Base-by-base conservation (phyloP, 2,113 vertebrate species). In the Elaphurus davidianus region DNA sequence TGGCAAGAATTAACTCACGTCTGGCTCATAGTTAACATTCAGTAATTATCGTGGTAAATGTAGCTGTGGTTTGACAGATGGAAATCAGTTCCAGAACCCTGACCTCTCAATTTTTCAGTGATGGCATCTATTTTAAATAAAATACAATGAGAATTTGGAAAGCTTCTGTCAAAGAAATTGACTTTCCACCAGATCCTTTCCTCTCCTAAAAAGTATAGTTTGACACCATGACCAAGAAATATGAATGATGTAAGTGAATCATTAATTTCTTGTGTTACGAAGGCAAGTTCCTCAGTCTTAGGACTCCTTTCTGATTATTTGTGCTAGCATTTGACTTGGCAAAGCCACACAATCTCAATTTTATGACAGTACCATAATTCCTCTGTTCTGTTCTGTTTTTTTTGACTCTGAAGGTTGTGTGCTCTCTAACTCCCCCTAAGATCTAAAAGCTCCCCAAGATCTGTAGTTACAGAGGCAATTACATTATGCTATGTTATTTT, bases 131-230 rank as follows among this genome's bases (percentile, higher is more conserved):
- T 89, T 95, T 85, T 64, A 87, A 76, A 33, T 88, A 94, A 97
- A 95, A 96, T 88, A 89, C 30, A 86, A 28, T 79, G 40, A 93
- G 36, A 86, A 83, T 88, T 62, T 82, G 52, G 85, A 93, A 96
- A 96, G 40, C 19, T 33, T 23, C 40, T 90, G 9, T 85, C 78
- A 83, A 87, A 89, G 55, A 74, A 92, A 59, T 47, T 62, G 60
- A 83, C 90, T 87, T 95, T 87, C n/a, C 16, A 67, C 85, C 25
- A 6, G 64, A 79, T 94, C 60, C 43, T 54, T 91, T 83, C 83
- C 54, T 91, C 47, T 85, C 79, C 94, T 97, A 47, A 50, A 90
- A 94, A 97, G 55, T 92, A 59, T 36, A 93, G 81, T 82, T 97
- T 97, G 89, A 92, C 43, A 94, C 5, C 2, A 43, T 50, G 45